Evolutionary conservation across 2,888 invertebrate genomes (phyloP), one percentile per base, ranked within the genome.

Genomic region (Axea sp.): DNA sequence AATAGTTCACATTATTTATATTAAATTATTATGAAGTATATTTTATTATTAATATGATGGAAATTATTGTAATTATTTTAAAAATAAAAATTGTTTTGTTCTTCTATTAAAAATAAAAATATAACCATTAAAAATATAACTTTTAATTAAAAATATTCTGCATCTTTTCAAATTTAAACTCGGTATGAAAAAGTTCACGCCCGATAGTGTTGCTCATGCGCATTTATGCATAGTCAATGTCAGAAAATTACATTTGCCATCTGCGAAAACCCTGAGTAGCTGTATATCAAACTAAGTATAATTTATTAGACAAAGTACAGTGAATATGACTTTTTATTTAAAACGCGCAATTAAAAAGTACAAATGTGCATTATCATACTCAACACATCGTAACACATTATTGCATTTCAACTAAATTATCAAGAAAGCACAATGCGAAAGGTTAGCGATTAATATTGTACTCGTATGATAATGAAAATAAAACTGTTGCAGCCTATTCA

Each of bases 181-280:
- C 9, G 9, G 30, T 14, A 19, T 12, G 7, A 14, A 28, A 37
- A 15, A 24, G 60, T 49, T 64, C 12, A 51, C 64, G 64, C 64
- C 64, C 64, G 35, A 49, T 62, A 51, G 41, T 64, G 35, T 17
- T 43, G 51, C 51, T 64, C 64, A 64, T 64, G 64, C 64, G 64
- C 64, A 64, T 15, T 64, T 14, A 31, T 12, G 7, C 30, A 24
- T 43, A 33, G 37, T 47, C 12, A 37, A 8, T 26, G 17, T 43
- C 28, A 51, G 26, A 6, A 33, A 33, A 33, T 43, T 30, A 11
- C 30, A 24, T 19, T 30, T 14, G 9, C 14, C 15, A 12, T 35
- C 15, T 28, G 35, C 9, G 12, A 9, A 33, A 12, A 28, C 12
- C 33, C 2, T 1, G 33, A 39, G 28, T 35, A 24, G 8, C 11